phyloP scores from a whole-genome alignment of 2,797 vertebrate species.

The Malacoctenus gilli region DNA sequence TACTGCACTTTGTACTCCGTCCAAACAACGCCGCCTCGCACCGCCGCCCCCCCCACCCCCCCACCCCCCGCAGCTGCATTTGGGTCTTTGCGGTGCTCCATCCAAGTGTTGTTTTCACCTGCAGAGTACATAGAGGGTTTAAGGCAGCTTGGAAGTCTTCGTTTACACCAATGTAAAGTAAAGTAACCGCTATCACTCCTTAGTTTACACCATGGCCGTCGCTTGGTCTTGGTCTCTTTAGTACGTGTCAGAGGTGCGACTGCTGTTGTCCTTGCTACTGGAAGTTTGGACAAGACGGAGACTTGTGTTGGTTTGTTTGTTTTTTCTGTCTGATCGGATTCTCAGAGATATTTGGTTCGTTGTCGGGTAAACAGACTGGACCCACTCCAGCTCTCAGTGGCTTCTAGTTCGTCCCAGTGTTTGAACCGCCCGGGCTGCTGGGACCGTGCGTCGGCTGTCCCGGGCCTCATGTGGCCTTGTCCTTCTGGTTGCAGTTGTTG shows the following conservation, averaged over 20 bases:
- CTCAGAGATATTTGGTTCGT: conserved; percentile 71
- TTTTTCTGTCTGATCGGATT: conserved; percentile 65
- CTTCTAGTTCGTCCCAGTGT: conserved; percentile 60
- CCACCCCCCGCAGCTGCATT: conserved; percentile 28
- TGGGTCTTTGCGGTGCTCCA: conserved; percentile 29
- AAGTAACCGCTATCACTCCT: conserved; percentile 63
- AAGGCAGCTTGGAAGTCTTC: conserved; percentile 90
- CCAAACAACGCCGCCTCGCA: no score
- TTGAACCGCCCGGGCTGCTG: conserved; percentile 50
- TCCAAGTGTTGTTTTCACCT: conserved; percentile 39
- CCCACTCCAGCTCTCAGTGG: conserved; percentile 62
- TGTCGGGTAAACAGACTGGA: conserved; percentile 61
- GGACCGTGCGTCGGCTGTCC: no score
- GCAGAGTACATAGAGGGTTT: conserved; percentile 88
- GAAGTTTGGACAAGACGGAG: conserved; percentile 64
- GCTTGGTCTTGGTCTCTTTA: conserved; percentile 54
- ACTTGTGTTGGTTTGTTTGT: conserved; percentile 36
- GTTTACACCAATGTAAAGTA: conserved; percentile 56
- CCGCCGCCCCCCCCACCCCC: no score
- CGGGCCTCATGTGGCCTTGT: conserved; percentile 83
- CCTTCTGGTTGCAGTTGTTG: conserved; percentile 90
- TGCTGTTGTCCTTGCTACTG: conserved; percentile 72
- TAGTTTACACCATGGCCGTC: conserved; percentile 53
- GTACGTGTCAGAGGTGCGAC: conserved; percentile 61
- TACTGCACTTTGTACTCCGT: no score